Evolutionary conservation across 2,888 invertebrate genomes (phyloP), one percentile per base, ranked within the genome.

Genomic region (Osmoderma eremita): DNA sequence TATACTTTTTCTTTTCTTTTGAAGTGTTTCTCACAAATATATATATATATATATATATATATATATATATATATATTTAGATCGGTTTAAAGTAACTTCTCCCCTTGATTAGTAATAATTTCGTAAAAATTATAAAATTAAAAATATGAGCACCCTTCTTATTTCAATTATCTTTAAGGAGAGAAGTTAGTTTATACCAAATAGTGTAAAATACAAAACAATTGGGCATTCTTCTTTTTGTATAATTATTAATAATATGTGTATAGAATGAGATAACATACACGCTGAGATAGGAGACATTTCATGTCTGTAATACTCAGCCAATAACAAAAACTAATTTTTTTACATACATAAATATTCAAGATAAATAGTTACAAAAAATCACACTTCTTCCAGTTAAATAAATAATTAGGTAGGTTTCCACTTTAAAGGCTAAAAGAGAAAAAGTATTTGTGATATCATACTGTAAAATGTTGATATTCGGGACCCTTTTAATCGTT

Each of bases 371-470:
- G 56, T 65, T 65, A 79, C 75, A 77, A 78, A 77, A 78, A 80
- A 82, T 81, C 81, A 81, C 82, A 82, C 82, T 78, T 79, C 20
- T 80, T 80, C 79, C 79, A 80, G 78, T 78, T 81, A 80, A 76
- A 58, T 75, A 78, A 78, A 82, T 76, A 81, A 80, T 80, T 81
- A 82, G 74, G 77, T 79, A 30, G 30, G 2, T 4, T 30, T 6
- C 10, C 5, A 78, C 79, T 78, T 78, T 76, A 42, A 42, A 24
- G 10, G 24, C 58, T 58, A 58, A 58, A 24, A 58, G 56, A 58
- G 58, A 58, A 58, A 56, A 51, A 18, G 2, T 30, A 30, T 30
- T 30, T 30, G 24, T 5, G 2, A 10, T 30, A 10, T 30, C 3
- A 10, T 24, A 24, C 24, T 24, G 24, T 5, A 24, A 24, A 24